phyloP scores from a whole-genome alignment of 2,113 vertebrate genomes.

The Corvus hawaiiensis region DNA sequence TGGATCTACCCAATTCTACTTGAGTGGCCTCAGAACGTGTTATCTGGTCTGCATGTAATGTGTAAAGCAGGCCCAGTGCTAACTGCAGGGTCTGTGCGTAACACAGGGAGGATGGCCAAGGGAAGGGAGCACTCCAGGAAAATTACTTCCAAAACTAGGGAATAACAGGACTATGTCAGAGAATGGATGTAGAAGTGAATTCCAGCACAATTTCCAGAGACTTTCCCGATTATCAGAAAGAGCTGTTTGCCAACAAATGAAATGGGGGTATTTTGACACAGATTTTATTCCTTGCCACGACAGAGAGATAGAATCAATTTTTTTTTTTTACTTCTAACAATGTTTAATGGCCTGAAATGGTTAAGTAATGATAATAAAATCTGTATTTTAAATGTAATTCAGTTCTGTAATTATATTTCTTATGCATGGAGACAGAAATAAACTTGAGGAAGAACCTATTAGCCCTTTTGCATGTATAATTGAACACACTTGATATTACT shows the following conservation, averaged over 20 bases:
- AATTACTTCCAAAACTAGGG: neutral
- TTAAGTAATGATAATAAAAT: slow-evolving; percentile 27
- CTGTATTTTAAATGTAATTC: slow-evolving; percentile 38
- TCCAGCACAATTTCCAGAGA: neutral
- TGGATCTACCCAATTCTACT: neutral
- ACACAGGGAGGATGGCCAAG: neutral
- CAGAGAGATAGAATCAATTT: neutral
- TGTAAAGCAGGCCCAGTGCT: neutral
- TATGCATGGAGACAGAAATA: slow-evolving; percentile 46
- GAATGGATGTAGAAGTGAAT: neutral
- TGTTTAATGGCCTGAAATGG: neutral
- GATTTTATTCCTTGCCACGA: neutral
- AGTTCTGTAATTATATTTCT: slow-evolving; percentile 52
- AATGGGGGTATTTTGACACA: neutral
- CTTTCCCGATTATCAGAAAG: neutral
- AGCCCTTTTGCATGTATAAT: slow-evolving; percentile 55
- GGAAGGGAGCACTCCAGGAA: neutral
- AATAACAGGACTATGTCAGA: neutral
- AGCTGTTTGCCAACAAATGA: neutral
- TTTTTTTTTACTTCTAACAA: neutral
- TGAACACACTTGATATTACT: slow-evolving; percentile 28
- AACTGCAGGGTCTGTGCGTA: neutral
- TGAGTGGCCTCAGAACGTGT: neutral
- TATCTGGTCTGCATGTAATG: neutral
- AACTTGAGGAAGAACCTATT: slow-evolving; percentile 52